Base-by-base conservation (phyloP, 2,113 vertebrate species). In the Centropristis striata region DNA sequence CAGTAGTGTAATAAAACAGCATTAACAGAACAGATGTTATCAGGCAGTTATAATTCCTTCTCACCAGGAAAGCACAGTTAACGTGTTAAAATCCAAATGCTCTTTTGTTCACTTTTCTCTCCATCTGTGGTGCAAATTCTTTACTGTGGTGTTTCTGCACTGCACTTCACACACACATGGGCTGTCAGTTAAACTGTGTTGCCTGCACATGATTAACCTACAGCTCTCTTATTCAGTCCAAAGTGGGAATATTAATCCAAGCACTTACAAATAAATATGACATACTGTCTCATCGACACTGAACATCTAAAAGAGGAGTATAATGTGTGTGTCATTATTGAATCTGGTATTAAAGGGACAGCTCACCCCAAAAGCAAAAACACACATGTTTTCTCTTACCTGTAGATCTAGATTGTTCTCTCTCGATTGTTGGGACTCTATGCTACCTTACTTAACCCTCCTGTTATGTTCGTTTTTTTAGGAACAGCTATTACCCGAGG, bases 121-220 rank as follows among this genome's bases (percentile, higher is more conserved):
- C 81, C 68, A 51, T 69, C 69, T 84, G 69, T 64, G 32, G 46
- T 68, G 75, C 67, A 39, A 74, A 71, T 15, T 66, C 18, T 53
- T 76, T 49, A 66, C 46, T 12, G 51, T 18, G 46, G 23, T 18
- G 28, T 58, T 36, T 61, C 20, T 63, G 28, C 37, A 21, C 27
- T 41, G 78, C 78, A 18, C 55, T 23, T 80, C n/a, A n/a, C 47
- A 54, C 55, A 27, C 27, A 74, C 46, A 57, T 1, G 9, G 49
- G 36, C 39, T 9, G 61, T 20, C 49, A 55, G 36, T 51, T 49
- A 51, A 41, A 59, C 28, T 37, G 28, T 37, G 18, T 39, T 14
- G 28, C 47, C 47, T 27, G 21, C 18, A 64, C 49, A 15, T 15
- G 9, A 11, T 42, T 21, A 64, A 23, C 60, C 7, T 49, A 8